phyloP scores from a whole-genome alignment of 1,140 invertebrate species.

The Drosophila burlai region DNA sequence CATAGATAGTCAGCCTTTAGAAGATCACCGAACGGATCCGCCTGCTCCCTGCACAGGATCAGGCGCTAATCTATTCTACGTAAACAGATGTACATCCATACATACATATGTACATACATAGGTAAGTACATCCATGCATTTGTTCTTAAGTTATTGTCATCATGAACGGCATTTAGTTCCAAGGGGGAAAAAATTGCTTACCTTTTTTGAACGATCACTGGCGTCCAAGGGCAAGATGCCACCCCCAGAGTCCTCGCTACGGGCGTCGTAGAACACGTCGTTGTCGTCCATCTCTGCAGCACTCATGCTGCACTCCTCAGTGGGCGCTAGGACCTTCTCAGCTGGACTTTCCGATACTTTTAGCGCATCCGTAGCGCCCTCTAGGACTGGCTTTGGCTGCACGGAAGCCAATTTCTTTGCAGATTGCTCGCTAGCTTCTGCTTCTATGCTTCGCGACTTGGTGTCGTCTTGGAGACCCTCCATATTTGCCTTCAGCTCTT shows the following conservation, averaged over 20 bases:
- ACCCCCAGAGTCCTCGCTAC: constrained; percentile 70
- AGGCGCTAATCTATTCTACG: background rate
- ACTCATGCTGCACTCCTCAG: background rate
- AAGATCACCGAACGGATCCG: background rate
- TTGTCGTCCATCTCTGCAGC: constrained; percentile 62
- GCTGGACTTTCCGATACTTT: background rate
- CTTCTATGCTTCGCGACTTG: constrained; percentile 67
- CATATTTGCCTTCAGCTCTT: constrained; percentile 78
- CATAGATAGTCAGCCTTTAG: background rate
- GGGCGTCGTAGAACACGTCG: constrained; percentile 82
- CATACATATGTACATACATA: no score
- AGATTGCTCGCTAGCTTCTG: constrained; percentile 41
- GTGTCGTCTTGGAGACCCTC: constrained; percentile 72
- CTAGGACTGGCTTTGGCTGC: background rate
- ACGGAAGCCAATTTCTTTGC: background rate
- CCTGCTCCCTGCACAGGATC: background rate
- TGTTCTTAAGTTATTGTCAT: background rate
- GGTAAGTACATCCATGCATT: background rate
- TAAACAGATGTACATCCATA: background rate
- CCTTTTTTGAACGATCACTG: constrained; percentile 9
- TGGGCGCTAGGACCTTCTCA: background rate
- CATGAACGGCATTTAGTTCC: background rate
- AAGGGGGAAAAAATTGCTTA: constrained; percentile 2
- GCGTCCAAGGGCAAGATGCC: constrained; percentile 8
- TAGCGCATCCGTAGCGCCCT: no score